Evolutionary conservation across 2,888 invertebrate genomes (phyloP), one percentile per base, ranked within the genome.

Genomic region (Halictus ligatus): DNA sequence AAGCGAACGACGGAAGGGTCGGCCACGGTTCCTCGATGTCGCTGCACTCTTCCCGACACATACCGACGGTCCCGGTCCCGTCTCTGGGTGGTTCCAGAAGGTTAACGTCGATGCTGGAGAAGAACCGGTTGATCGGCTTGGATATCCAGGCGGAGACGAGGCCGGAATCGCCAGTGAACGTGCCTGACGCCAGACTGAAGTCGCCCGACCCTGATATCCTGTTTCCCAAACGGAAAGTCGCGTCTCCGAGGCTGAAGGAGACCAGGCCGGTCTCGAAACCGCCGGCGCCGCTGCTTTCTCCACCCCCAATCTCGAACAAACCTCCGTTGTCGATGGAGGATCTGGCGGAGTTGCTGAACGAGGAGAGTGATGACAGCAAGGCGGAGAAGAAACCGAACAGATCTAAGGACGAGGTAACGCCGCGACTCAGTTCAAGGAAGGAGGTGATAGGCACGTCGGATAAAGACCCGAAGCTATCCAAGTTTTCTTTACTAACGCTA

Each of bases 311-410:
- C 1, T 91, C 92, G 0, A 92, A 92, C 0, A 92, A 93, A 54
- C 94, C 95, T 7, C 95, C 95, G 2, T 88, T 95, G 6, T 93
- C 95, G 2, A 92, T 91, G 60, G 94, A 94, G 75, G 95, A 95
- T 78, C 54, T 95, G 40, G 94, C 94, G 1, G 94, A 94, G 69
- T 88, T 94, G 18, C 81, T 95, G 86, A 88, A 94, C 82, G 92
- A 96, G 92, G 88, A 84, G 21, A 69, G 29, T 46, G 85, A 85
- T 0, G 74, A 25, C 10, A 87, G 81, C 10, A 87, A 84, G 2
- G 0, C 15, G 15, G 86, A 89, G 21, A 88, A 84, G 29, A 84
- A 78, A 25, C 40, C 4, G 10, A 86, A 84, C 10, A 81, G 12
- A 8, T 21, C 54, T 7, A 54, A 4, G 0, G 83, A 87, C 12